Percentiles rank a stretch among this genome's conserved stretches.
These are phyloP conservation scores for Rhamphomyia laevipes DNA, from an alignment of 2,888 invertebrate genomes.

Conservation along the genomic window DNA sequence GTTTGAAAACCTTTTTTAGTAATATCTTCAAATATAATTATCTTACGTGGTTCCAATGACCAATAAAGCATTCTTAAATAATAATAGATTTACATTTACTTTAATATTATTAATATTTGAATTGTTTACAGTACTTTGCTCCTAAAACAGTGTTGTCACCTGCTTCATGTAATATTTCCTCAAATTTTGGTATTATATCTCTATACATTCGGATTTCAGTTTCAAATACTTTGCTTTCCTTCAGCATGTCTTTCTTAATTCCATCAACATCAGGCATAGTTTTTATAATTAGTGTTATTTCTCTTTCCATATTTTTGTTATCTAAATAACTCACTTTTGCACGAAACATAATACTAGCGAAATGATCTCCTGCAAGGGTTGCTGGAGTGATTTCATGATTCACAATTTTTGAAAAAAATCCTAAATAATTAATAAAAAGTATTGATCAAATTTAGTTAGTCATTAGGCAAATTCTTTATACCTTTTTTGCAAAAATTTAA, in stretches of 20 bases:
- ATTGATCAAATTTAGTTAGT: too few relatives aligned
- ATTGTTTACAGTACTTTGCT: constrained; percentile 13
- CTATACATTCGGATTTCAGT: constrained; percentile 26
- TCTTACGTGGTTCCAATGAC: constrained; percentile 9
- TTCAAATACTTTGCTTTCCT: constrained; percentile 18
- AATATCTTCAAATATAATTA: constrained; percentile 39
- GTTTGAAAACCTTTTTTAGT: constrained; percentile 30
- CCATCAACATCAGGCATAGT: constrained; percentile 24
- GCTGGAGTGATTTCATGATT: constrained; percentile 15
- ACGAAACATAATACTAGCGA: constrained; percentile 20
- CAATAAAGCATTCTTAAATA: constrained; percentile 9
- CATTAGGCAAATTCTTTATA: too few relatives aligned
- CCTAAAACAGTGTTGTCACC: constrained; percentile 19
- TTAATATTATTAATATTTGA: too few relatives aligned
- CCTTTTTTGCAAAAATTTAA: constrained; percentile 12
- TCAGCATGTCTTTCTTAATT: constrained; percentile 21
- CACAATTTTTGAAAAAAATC: constrained; percentile 5
- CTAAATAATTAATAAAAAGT: neutral
- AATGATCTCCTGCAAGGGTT: constrained; percentile 18
- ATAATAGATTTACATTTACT: too few relatives aligned
- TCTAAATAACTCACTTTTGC: constrained; percentile 11
- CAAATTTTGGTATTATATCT: constrained; percentile 23
- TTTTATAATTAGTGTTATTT: constrained; percentile 22
- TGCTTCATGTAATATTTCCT: constrained; percentile 17
- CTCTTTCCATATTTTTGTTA: neutral